These are phyloP conservation scores for Anseranas semipalmata DNA, from an alignment of 2,113 vertebrate genomes.

Conservation along the genomic window DNA sequence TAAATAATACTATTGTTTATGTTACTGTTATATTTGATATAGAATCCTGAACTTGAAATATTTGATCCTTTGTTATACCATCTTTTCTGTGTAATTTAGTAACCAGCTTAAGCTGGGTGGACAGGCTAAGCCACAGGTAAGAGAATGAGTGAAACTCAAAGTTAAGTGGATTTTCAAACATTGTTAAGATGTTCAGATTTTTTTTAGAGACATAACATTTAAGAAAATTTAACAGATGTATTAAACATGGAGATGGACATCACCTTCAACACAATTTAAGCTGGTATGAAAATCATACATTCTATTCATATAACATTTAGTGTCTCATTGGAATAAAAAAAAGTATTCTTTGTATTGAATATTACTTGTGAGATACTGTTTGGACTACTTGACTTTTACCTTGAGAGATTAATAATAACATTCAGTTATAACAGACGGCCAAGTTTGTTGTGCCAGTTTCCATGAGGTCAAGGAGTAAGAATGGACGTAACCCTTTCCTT, in stretches of 20 bases:
- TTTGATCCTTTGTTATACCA: neutral
- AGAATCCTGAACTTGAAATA: neutral
- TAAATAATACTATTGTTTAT: neutral
- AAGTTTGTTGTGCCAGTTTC: rapidly evolving
- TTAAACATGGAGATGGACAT: neutral
- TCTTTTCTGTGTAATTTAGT: neutral
- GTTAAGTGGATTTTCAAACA: neutral
- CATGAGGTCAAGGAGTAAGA: neutral
- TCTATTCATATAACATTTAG: neutral
- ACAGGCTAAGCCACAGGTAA: neutral
- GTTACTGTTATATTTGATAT: neutral
- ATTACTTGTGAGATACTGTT: neutral
- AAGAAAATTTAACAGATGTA: neutral
- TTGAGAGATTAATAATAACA: neutral
- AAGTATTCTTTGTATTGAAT: neutral
- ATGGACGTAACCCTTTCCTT: neutral
- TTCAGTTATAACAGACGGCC: neutral
- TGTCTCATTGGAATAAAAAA: neutral
- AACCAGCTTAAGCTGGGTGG: neutral
- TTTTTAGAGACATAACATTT: neutral
- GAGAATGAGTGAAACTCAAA: neutral
- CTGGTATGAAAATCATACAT: neutral
- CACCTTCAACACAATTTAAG: neutral
- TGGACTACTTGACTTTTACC: neutral
- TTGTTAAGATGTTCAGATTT: neutral